Conservation (phyloP, 2,797 vertebrate species). For the Rhyacichthys aspro region DNA sequence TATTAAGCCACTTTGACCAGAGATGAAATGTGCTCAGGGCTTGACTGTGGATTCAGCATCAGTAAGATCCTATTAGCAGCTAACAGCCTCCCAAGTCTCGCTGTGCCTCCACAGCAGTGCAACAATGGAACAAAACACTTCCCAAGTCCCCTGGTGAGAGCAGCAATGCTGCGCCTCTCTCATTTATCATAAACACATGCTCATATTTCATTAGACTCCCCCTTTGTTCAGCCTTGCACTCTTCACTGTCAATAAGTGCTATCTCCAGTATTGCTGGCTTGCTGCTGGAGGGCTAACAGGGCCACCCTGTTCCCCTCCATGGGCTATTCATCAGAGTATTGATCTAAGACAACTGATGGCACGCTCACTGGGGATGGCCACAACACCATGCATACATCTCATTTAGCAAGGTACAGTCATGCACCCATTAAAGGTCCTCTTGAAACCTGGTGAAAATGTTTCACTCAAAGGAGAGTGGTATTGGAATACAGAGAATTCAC, state of each 20-base stretch:
- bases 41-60: constrained; percentile 42
- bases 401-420: constrained; percentile 60
- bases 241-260: constrained; percentile 74
- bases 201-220: constrained; percentile 79
- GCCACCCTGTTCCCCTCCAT: constrained; percentile 63
- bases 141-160: constrained; percentile 35
- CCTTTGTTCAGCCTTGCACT: constrained; percentile 70
- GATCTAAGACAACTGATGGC: constrained; percentile 73
- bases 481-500: background rate
- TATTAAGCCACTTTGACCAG: background rate
- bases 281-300: constrained; percentile 63
- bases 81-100: constrained; percentile 37
- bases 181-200: constrained; percentile 77
- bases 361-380: constrained; percentile 61
- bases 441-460: constrained; percentile 12
- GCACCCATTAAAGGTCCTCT: background rate
- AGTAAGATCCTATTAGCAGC: constrained; percentile 43
- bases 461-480: background rate
- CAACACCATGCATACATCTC: constrained; percentile 68
- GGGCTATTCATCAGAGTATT: constrained; percentile 82
- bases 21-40: constrained; percentile 11
- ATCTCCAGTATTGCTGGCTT: constrained; percentile 68
- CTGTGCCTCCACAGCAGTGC: constrained; percentile 26
- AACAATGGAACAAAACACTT: constrained; percentile 65
- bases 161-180: constrained; percentile 48